phyloP scores from a whole-genome alignment of 1,140 invertebrate species.

The Periplaneta americana region DNA sequence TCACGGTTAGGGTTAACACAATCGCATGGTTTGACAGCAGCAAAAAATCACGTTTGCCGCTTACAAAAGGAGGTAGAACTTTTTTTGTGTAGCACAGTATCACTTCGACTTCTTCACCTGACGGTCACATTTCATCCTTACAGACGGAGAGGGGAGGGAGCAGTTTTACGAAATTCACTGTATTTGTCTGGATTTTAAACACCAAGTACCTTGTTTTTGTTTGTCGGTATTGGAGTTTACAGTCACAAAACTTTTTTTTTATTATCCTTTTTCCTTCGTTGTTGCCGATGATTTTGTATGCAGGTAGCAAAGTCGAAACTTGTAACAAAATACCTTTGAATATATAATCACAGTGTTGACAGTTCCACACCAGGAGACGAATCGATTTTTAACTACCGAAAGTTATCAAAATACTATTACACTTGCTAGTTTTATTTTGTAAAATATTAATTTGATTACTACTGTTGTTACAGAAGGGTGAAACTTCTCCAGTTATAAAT shows the following conservation, averaged over 20 bases:
- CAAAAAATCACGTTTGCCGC: neutral
- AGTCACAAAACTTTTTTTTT: neutral
- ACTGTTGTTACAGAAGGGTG: too few species aligned
- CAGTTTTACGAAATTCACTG: neutral
- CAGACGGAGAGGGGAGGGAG: neutral
- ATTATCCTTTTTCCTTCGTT: neutral
- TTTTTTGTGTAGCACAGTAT: neutral
- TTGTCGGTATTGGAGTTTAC: too few species aligned
- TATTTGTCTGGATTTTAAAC: neutral
- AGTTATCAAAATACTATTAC: neutral
- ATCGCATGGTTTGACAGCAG: neutral
- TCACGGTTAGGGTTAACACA: neutral
- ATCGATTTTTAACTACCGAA: neutral
- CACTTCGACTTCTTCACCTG: neutral
- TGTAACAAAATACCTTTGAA: neutral
- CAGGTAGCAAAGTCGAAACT: neutral
- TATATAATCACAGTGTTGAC: neutral
- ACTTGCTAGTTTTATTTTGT: neutral
- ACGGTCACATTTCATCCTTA: neutral
- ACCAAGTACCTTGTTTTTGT: neutral
- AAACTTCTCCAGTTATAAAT: neutral
- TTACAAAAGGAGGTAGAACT: neutral
- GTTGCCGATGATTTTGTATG: neutral
- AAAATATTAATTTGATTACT: too few species aligned
- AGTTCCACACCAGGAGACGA: neutral